These are phyloP conservation scores for Agriotes lineatus DNA, from an alignment of 2,888 invertebrate genomes.

Conservation along the genomic window DNA sequence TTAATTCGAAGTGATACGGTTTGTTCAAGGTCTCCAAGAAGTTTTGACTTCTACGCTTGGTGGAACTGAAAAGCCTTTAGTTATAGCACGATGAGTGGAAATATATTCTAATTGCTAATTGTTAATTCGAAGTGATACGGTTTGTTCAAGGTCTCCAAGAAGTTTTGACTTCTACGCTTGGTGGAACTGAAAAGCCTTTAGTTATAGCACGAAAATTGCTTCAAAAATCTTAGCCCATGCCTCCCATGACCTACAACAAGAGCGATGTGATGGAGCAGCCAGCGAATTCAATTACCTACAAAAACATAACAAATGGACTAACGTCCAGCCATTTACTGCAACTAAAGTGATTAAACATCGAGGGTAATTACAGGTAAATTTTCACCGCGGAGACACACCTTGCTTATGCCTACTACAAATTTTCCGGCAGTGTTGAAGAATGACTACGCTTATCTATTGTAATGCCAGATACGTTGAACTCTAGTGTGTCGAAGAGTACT, in stretches of 20 bases:
- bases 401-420: slow-evolving; percentile 15
- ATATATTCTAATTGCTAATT: slow-evolving; percentile 18
- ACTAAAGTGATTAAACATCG: neutral
- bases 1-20: slow-evolving; percentile 11
- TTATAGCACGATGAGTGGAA: slow-evolving; percentile 20
- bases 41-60: neutral
- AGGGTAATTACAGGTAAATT: slow-evolving; percentile 24
- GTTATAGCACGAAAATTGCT: slow-evolving; percentile 14
- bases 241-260: no score
- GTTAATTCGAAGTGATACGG: slow-evolving; percentile 11
- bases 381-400: slow-evolving; percentile 17
- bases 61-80: no score
- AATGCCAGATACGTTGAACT: slow-evolving; percentile 24
- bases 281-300: no score
- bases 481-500: slow-evolving; percentile 6
- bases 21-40: slow-evolving; percentile 7
- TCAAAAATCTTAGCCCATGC: no score
- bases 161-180: neutral
- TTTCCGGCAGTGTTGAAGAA: slow-evolving; percentile 1
- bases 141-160: slow-evolving; percentile 9
- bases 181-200: no score
- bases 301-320: no score
- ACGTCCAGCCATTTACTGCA: no score
- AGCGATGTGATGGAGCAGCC: no score
- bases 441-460: slow-evolving; percentile 26